Base-by-base conservation (phyloP, 2,888 invertebrate species). In the Ennomos fuscantarius region DNA sequence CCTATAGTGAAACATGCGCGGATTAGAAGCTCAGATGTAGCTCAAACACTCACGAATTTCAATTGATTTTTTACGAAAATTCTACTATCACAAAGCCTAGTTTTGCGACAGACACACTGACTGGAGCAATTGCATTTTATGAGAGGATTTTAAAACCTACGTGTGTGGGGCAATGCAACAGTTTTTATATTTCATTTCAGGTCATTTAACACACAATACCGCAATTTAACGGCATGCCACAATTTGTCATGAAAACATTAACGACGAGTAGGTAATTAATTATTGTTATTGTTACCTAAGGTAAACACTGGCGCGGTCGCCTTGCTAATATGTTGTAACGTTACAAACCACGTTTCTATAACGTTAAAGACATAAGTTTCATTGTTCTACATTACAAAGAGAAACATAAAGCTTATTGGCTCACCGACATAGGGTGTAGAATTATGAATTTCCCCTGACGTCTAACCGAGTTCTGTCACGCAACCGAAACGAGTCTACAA, bases 381-480 rank as follows among this genome's bases (percentile, higher is more conserved):
- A n/a, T 11, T 8, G 9, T 13, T 36, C 61, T 60, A 64, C 65
- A 36, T 60, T 60, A 64, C 64, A 60, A 66, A 61, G 65, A 73
- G 74, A 70, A 73, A 72, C 74, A 70, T 66, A 70, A 40, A 24
- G 3, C 11, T 46, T 51, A 48, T 50, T 49, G 46, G 49, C 33
- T 51, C 13, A 34, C 50, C 48, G 46, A n/a, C 45, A 46, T 50
- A 40, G n/a, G 65, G 71, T 74, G 72, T 65, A 70, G 72, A 84
- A 79, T 85, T 84, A 85, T 84, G 83, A 85, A 82, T 84, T 84
- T 75, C 79, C 79, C 74, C 59, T 66, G 66, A 69, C 65, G 31
- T 51, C 31, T 80, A 87, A 89, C 79, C 77, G 79, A 70, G 73
- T 60, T 58, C 68, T 75, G 82, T 84, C 87, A 90, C 89, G 90